Conservation (phyloP, 1,140 invertebrate species). For the Anastatus disparis region DNA sequence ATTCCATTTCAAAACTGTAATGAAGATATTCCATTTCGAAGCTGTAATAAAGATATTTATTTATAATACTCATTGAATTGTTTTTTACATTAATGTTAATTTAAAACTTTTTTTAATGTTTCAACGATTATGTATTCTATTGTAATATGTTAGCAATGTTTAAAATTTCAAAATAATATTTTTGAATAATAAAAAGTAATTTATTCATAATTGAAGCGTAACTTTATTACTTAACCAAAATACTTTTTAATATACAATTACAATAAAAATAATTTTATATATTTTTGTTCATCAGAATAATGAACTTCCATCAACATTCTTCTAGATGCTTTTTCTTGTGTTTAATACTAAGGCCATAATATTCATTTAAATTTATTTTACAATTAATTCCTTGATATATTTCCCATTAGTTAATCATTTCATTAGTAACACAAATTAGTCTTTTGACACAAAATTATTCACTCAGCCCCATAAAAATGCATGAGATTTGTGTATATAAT, state of each 20-base stretch:
- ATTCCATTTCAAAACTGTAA: no score
- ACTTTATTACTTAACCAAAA: slow-evolving; percentile 11
- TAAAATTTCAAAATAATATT: neutral
- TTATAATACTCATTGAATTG: slow-evolving; percentile 8
- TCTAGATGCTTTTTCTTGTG: neutral
- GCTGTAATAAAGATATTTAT: no score
- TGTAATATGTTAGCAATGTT: no score
- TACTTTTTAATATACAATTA: neutral
- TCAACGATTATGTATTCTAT: slow-evolving; percentile 10
- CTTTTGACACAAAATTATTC: slow-evolving; percentile 9
- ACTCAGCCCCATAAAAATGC: slow-evolving; percentile 7
- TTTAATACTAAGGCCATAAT: slow-evolving; percentile 9
- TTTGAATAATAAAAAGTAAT: slow-evolving; percentile 10
- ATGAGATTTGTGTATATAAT: neutral
- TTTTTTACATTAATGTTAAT: no score
- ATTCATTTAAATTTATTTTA: no score
- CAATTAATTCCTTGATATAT: neutral
- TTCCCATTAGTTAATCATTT: neutral
- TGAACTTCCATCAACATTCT: neutral
- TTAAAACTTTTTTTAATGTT: neutral
- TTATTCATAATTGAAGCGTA: slow-evolving; percentile 1
- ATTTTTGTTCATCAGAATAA: neutral
- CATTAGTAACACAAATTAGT: neutral
- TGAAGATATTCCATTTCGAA: no score
- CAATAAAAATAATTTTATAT: slow-evolving; percentile 14